These are phyloP conservation scores for Synanthedon formicaeformis DNA, from an alignment of 2,888 invertebrate genomes.

Conservation along the genomic window DNA sequence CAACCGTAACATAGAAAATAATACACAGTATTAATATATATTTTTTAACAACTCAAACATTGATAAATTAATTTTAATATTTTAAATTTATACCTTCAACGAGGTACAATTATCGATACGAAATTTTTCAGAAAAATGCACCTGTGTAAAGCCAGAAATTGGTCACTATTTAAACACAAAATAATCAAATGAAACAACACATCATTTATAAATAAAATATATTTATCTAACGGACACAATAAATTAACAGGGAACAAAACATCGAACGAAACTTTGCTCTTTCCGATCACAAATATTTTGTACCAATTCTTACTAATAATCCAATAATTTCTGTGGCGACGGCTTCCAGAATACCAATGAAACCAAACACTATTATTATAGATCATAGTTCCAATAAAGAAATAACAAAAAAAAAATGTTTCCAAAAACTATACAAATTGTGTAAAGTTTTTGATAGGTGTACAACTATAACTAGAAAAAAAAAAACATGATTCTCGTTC, in stretches of 20 bases:
- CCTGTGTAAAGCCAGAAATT: too few relatives aligned
- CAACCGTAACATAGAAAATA: too few relatives aligned
- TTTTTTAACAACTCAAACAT: too few relatives aligned
- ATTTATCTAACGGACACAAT: constrained; percentile 52
- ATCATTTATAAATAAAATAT: constrained; percentile 52
- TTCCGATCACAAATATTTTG: constrained; percentile 15
- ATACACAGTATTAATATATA: too few relatives aligned
- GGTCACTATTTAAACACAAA: background rate
- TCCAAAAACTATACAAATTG: background rate
- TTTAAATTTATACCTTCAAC: too few relatives aligned
- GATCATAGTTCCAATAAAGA: constrained; percentile 18
- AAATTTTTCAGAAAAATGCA: too few relatives aligned
- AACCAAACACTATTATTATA: constrained; percentile 7
- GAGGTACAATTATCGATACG: too few relatives aligned
- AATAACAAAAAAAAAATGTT: background rate
- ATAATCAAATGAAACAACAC: constrained; percentile 20
- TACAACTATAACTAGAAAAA: background rate
- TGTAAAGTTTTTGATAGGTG: background rate
- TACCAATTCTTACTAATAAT: constrained; percentile 13
- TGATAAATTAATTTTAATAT: too few relatives aligned
- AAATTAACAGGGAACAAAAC: constrained; percentile 23
- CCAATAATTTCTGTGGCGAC: background rate
- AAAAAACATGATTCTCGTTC: background rate
- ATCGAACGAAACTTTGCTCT: constrained; percentile 4
- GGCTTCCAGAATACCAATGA: constrained; percentile 6